phyloP scores from a whole-genome alignment of 2,888 invertebrate genomes.

The Serrognathus titanus region DNA sequence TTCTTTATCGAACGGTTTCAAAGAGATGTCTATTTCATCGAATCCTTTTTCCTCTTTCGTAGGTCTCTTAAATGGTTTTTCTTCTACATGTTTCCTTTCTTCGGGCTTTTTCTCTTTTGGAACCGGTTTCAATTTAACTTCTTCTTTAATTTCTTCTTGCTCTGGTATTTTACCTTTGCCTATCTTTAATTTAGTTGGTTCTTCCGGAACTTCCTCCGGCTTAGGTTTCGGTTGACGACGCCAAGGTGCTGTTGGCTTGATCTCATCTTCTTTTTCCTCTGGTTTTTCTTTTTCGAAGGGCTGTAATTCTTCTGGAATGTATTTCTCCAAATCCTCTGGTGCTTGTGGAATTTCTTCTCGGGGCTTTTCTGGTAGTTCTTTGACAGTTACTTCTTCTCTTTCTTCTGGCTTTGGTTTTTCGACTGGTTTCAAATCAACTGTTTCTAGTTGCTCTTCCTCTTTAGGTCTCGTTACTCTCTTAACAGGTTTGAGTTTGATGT shows the following conservation, averaged over 20 bases:
- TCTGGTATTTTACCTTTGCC: conserved; percentile 45
- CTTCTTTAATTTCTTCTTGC: conserved; percentile 38
- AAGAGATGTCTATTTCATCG: conserved; percentile 44
- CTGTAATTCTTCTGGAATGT: conserved; percentile 47
- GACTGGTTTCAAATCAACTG: conserved; percentile 40
- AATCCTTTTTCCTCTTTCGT: conserved; percentile 41
- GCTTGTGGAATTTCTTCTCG: conserved; percentile 25
- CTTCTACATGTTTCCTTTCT: conserved; percentile 37
- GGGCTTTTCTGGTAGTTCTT: conserved; percentile 27
- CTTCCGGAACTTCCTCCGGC: conserved; percentile 35
- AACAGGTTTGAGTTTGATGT: conserved; percentile 32
- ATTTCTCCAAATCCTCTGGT: conserved; percentile 34
- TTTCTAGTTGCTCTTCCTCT: conserved; percentile 40
- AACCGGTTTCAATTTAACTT: conserved; percentile 43
- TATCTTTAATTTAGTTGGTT: conserved; percentile 37
- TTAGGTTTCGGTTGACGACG: conserved; percentile 45
- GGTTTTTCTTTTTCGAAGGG: conserved; percentile 35
- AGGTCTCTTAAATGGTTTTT: conserved; percentile 37
- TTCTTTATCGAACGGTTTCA: conserved; percentile 42
- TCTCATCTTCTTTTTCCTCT: conserved; percentile 30
- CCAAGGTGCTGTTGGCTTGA: conserved; percentile 39
- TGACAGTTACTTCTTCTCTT: conserved; percentile 31
- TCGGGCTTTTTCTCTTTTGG: conserved; percentile 35
- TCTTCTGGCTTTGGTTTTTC: conserved; percentile 28
- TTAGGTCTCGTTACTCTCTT: conserved; percentile 24